phyloP scores from a whole-genome alignment of 1,140 invertebrate species.

The Lordiphosa collinella region DNA sequence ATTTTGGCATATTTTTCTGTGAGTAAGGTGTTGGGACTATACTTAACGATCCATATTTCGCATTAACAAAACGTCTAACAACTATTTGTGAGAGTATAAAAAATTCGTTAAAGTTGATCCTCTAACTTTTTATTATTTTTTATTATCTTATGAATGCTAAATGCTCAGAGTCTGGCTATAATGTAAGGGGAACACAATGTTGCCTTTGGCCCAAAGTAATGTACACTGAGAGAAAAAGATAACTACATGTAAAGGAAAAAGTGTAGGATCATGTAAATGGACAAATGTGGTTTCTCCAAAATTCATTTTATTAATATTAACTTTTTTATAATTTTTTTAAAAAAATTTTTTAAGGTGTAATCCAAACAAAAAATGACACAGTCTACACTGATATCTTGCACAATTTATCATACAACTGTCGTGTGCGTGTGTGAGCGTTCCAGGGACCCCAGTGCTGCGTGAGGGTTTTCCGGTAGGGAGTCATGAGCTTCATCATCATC shows the following conservation, averaged over 20 bases:
- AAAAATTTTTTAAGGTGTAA: slow-evolving; percentile 14
- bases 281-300: no score
- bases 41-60: no score
- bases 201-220: slow-evolving; percentile 4
- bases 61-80: no score
- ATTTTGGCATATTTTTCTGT: no score
- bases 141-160: slow-evolving; percentile 78
- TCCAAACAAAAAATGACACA: slow-evolving; percentile 38
- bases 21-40: no score
- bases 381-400: slow-evolving; percentile 64
- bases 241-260: background rate
- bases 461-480: slow-evolving; percentile 41
- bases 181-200: slow-evolving; percentile 15
- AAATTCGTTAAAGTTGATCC: no score
- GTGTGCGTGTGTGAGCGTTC: slow-evolving; percentile 32
- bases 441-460: slow-evolving; percentile 16
- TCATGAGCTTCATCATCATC: slow-evolving; percentile 31
- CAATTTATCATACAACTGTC: slow-evolving; percentile 75
- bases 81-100: no score
- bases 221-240: background rate
- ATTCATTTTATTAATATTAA: no score
- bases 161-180: slow-evolving; percentile 46
- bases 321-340: background rate
- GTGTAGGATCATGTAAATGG: background rate
- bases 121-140: slow-evolving; percentile 20